Evolutionary conservation across 1,140 invertebrate genomes (phyloP), one percentile per base, ranked within the genome.

Genomic region (Chrysoperla carnea): DNA sequence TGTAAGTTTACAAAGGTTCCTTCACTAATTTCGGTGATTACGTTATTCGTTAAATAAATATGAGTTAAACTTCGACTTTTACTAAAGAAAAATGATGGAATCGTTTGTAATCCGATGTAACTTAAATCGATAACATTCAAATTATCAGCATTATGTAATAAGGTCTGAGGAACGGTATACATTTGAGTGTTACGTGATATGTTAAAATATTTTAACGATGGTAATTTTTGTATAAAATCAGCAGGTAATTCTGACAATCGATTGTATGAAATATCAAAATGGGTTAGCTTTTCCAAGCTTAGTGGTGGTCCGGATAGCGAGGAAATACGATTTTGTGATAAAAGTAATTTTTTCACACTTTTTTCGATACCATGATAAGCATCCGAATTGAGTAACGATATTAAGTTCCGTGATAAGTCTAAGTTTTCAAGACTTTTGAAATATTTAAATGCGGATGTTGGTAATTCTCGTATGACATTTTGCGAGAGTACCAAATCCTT

Each of bases 401-500:
- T 58, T 40, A 84, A 70, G 54, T 91, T 91, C 13, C 82, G 77
- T 9, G 77, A 78, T 8, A 90, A 59, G 53, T 88, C 82, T 29
- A 91, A 67, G 40, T 72, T 69, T 43, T 70, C 67, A n/a, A 90
- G 63, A 42, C 71, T 73, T 55, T 78, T 73, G 54, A 85, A 84
- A 53, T 80, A 76, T 43, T 77, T 69, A 55, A 92, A 91, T 3
- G 84, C 77, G 29, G 72, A 75, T 0, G 75, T 49, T 0, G 87
- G 85, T 40, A 92, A 66, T 65, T 92, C 86, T 36, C 85, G 71
- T 9, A 93, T 83, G 1, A 91, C 75, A 60, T 93, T 94, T 46
- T 83, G 72, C 1, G 81, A 78, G 12, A 93, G 58, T 6, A 75
- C 73, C 17, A 88, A 56, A 28, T 62, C 66, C n/a, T 68, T 75